Percentiles rank a stretch among this genome's conserved stretches.
Conservation (phyloP, 2,888 invertebrate genomes). For the Xestia rhomboidea region DNA sequence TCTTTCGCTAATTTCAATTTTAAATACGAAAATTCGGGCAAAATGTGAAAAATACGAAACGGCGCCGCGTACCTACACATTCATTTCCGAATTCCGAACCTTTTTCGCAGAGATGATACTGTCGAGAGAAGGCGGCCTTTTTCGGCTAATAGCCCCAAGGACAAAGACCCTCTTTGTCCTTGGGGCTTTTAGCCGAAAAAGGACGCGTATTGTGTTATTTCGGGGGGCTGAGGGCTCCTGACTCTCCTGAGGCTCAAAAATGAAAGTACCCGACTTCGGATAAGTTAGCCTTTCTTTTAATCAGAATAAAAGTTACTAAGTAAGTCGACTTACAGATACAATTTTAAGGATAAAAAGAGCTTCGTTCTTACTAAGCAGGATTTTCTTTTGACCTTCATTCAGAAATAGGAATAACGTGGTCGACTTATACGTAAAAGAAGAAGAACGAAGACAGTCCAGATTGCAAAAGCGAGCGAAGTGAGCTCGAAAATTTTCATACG, state of each 20-base stretch:
- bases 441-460: not conserved
- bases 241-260: not conserved
- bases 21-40: constrained; percentile 10
- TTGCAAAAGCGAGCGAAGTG: not conserved
- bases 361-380: not conserved
- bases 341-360: not conserved
- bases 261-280: not conserved
- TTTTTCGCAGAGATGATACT: not conserved
- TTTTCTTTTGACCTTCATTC: not conserved
- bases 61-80: constrained; percentile 10
- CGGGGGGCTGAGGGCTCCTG: not conserved
- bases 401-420: not conserved
- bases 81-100: not conserved
- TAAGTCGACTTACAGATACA: not conserved
- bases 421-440: not conserved
- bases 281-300: not conserved
- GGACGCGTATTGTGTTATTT: constrained; percentile 2
- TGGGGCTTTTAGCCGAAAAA: constrained; percentile 14
- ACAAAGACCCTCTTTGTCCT: no score
- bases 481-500: not conserved
- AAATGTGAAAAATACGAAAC: constrained; percentile 18
- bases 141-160: no score
- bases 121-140: no score
- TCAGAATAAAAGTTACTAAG: not conserved
- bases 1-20: no score